Evolutionary conservation across 1,140 invertebrate genomes (phyloP).

Genomic region (Drosophila tristis): DNA sequence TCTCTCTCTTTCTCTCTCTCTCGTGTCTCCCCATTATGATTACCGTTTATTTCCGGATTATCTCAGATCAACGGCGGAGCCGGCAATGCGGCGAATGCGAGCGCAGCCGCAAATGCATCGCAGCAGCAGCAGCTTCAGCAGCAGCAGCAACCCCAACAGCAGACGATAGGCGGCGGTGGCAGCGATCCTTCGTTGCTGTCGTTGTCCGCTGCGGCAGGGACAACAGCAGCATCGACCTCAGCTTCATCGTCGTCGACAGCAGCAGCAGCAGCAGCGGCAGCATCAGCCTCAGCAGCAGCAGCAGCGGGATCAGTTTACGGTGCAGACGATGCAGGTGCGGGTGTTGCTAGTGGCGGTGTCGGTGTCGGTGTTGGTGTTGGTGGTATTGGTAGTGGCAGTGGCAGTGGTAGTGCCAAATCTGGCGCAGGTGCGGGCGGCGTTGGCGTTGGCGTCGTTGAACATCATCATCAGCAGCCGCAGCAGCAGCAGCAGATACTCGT

Average conservation of each 20-base stretch:
- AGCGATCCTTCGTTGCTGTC: background rate
- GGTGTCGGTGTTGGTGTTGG: conserved; percentile 72
- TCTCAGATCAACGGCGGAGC: conserved; percentile 68
- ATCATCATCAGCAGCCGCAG: conserved; percentile 49
- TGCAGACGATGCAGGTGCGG: conserved; percentile 79
- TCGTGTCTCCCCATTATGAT: conserved; percentile 63
- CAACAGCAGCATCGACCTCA: conserved; percentile 23
- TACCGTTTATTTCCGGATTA: conserved; percentile 77
- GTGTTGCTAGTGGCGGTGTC: conserved; percentile 81
- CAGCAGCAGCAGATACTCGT: conserved; percentile 40
- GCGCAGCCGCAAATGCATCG: conserved; percentile 48
- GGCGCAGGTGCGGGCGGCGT: conserved; percentile 15
- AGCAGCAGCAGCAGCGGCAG: conserved; percentile 12
- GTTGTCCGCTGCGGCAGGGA: conserved; percentile 23
- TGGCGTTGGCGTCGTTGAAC: conserved; percentile 36
- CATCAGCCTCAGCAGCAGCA: conserved; percentile 35
- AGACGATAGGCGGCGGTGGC: conserved; percentile 14
- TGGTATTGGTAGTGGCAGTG: conserved; percentile 75
- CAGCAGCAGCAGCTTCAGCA: conserved; percentile 54
- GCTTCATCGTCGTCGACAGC: conserved; percentile 25
- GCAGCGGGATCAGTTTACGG: conserved; percentile 61
- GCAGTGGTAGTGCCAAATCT: conserved; percentile 58
- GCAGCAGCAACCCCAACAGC: conserved; percentile 47
- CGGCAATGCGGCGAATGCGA: conserved; percentile 21
- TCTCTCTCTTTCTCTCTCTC: conserved; percentile 59